Evolutionary conservation across 2,797 vertebrate species (phyloP).

Genomic region (Sebastiscus tertius): DNA sequence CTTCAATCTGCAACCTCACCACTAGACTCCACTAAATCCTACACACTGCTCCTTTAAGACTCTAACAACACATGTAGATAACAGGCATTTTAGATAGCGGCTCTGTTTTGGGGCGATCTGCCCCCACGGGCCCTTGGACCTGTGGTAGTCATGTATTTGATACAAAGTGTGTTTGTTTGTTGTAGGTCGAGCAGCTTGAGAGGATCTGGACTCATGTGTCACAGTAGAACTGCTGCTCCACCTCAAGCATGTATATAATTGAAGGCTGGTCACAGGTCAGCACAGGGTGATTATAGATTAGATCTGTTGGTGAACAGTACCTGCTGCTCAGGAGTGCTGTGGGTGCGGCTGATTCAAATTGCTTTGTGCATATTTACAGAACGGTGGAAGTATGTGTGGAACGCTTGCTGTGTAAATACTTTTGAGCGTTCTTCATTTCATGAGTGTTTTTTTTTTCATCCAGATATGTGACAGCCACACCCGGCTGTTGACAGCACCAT

Average conservation of each 20-base stretch:
- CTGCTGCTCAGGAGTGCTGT: background rate
- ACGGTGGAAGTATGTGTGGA: constrained; percentile 39
- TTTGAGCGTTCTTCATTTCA: background rate
- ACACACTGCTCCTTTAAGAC: too few species aligned
- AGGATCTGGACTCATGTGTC: background rate
- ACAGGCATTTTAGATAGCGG: too few species aligned
- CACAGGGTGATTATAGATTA: background rate
- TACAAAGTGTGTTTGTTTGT: background rate
- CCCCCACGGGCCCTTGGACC: background rate
- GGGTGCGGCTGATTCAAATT: constrained; percentile 41
- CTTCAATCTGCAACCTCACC: too few species aligned
- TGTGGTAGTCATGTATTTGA: background rate
- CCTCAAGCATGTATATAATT: background rate
- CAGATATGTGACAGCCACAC: constrained; percentile 32
- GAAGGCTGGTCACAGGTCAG: constrained; percentile 11
- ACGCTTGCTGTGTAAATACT: constrained; percentile 29
- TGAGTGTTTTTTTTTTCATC: background rate
- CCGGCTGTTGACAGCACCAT: constrained; percentile 7
- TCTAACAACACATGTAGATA: too few species aligned
- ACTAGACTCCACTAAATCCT: too few species aligned
- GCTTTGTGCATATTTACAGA: constrained; percentile 40
- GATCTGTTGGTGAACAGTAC: background rate
- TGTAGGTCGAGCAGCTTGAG: background rate
- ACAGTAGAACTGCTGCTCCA: background rate
- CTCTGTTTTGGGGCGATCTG: background rate